Conservation (phyloP, 2,797 vertebrate species). For the Danio choprae region DNA sequence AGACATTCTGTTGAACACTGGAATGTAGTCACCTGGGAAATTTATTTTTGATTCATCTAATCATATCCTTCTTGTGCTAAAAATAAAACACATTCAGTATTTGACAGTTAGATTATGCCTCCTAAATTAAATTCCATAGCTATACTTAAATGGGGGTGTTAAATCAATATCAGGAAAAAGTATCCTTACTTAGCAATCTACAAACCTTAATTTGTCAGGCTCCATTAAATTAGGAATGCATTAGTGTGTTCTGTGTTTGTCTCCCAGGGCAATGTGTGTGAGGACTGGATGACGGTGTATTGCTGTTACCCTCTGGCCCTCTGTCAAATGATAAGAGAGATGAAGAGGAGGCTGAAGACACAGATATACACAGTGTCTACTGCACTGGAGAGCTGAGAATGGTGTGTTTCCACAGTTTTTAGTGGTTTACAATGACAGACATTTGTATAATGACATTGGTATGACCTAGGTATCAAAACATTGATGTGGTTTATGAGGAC, state of each 20-base stretch:
- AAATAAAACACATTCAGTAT: not conserved
- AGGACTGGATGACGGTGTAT: conserved; percentile 78
- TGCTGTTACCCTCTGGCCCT: conserved; percentile 85
- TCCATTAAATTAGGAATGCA: conserved; percentile 19
- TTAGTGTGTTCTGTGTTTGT: conserved; percentile 23
- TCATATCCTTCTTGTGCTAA: not conserved
- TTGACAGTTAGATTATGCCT: conserved; percentile 18
- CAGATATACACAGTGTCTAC: conserved; percentile 80
- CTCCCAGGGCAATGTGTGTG: conserved; percentile 77
- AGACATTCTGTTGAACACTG: not conserved
- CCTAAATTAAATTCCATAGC: not conserved
- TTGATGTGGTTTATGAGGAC: no score
- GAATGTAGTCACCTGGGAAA: not conserved
- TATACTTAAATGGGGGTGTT: conserved; percentile 1
- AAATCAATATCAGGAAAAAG: conserved; percentile 15
- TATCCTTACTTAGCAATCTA: conserved; percentile 24
- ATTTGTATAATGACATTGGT: no score
- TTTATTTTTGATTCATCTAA: not conserved
- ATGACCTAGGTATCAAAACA: no score
- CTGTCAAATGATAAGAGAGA: conserved; percentile 84
- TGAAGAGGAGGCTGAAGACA: conserved; percentile 79
- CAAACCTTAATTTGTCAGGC: not conserved
- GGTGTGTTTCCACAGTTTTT: no score
- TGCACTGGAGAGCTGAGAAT: conserved; percentile 70
- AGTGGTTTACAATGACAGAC: no score